Conservation (phyloP, 2,797 vertebrate genomes). For the Chaetophractus vellerosus region DNA sequence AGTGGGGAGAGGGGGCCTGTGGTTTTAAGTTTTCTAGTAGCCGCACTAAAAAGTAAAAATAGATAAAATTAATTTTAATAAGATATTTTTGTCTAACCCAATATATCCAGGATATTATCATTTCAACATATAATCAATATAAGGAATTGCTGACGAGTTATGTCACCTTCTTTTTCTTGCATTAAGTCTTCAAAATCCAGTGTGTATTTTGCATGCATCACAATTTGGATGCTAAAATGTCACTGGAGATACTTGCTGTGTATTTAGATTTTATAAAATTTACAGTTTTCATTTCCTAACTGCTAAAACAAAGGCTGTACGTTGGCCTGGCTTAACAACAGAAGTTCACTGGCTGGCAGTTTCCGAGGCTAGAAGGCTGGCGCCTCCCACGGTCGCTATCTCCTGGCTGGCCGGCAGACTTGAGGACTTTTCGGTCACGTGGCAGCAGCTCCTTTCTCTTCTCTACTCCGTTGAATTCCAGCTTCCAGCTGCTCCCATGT, state of each 20-base stretch:
- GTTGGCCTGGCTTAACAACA: no score
- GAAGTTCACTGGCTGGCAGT: no score
- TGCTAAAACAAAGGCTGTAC: no score
- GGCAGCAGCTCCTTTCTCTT: no score
- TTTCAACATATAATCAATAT: background rate
- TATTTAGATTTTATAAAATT: conserved; percentile 54
- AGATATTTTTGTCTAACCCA: background rate
- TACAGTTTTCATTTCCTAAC: background rate
- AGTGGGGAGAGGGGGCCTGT: background rate
- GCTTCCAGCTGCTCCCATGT: no score
- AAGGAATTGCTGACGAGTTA: background rate
- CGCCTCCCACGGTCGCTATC: no score
- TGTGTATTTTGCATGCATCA: background rate
- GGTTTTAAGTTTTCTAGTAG: conserved; percentile 20
- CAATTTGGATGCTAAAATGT: background rate
- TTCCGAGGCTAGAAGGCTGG: no score
- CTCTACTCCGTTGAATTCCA: no score
- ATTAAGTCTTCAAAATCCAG: background rate
- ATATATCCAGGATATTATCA: background rate
- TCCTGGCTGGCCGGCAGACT: no score
- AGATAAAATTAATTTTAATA: background rate
- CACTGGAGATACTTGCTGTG: background rate
- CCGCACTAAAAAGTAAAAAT: conserved; percentile 29
- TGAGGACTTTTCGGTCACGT: no score
- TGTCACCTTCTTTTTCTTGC: background rate